A percentile compares a stretch with the other conserved stretches of the same genome.
Conservation (phyloP, 2,113 vertebrate species). For the Antennarius striatus region DNA sequence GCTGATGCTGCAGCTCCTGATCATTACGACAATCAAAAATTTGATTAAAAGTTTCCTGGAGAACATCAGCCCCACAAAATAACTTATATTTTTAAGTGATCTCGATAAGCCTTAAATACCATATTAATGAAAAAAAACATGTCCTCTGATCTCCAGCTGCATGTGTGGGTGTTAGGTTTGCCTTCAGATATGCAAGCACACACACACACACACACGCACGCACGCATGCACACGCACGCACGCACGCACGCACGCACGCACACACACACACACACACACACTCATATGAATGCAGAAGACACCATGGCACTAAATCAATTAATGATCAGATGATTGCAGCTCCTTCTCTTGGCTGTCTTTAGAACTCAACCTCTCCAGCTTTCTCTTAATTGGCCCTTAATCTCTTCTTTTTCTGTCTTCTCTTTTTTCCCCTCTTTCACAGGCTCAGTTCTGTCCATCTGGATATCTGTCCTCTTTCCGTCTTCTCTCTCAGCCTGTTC, state of each 20-base stretch:
- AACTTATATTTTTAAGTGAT: slow-evolving; percentile 34
- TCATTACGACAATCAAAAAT: no score
- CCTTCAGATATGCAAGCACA: slow-evolving; percentile 12
- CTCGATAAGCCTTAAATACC: slow-evolving; percentile 24
- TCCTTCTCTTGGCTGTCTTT: slow-evolving; percentile 47
- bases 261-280: slow-evolving; percentile 18
- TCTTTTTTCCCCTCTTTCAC: slow-evolving; percentile 45
- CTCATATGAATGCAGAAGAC: slow-evolving; percentile 33
- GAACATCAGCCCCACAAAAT: slow-evolving; percentile 36
- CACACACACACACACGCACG: no score
- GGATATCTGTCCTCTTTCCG: slow-evolving; percentile 41
- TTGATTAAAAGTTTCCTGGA: slow-evolving; percentile 16
- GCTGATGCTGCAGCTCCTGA: no score
- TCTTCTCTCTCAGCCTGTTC: slow-evolving; percentile 36
- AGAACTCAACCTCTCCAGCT: slow-evolving; percentile 56
- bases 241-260: not conserved
- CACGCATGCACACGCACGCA: not conserved
- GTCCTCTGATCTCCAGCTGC: slow-evolving; percentile 29
- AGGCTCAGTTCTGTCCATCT: slow-evolving; percentile 44
- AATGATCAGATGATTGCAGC: slow-evolving; percentile 56
- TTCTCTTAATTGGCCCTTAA: slow-evolving; percentile 66
- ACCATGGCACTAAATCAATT: slow-evolving; percentile 60
- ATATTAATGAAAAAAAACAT: slow-evolving; percentile 27
- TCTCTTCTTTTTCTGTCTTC: slow-evolving; percentile 47
- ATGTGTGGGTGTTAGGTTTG: slow-evolving; percentile 7